Conservation (phyloP, 1,140 invertebrate genomes). For the Trachelipus rathkii region DNA sequence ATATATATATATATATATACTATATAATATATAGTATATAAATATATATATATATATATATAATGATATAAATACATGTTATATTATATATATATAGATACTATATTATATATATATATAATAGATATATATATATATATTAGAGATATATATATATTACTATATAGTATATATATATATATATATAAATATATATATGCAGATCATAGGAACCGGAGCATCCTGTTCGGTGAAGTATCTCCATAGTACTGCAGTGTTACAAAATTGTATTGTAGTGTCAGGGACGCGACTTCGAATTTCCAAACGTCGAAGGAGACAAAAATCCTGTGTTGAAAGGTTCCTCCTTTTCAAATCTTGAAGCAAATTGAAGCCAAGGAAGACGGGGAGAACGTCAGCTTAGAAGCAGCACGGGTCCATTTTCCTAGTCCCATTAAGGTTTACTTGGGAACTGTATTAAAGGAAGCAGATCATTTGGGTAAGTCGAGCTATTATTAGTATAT, state of each 20-base stretch:
- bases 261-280: slow-evolving; percentile 31
- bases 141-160: slow-evolving; percentile 10
- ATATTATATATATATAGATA: not conserved
- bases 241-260: slow-evolving; percentile 31
- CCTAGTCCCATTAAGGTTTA: slow-evolving; percentile 67
- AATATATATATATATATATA: slow-evolving; percentile 13
- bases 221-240: slow-evolving; percentile 28
- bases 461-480: slow-evolving; percentile 40
- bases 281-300: slow-evolving; percentile 34
- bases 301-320: slow-evolving; percentile 34
- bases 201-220: slow-evolving; percentile 32
- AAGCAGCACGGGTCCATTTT: slow-evolving; percentile 81
- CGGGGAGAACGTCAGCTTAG: slow-evolving; percentile 75
- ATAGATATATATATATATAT: slow-evolving; percentile 24
- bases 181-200: not conserved
- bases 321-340: slow-evolving; percentile 55
- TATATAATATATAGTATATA: not conserved
- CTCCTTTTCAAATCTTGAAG: slow-evolving; percentile 84
- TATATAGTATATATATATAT: slow-evolving; percentile 11
- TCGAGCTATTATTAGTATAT: not conserved
- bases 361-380: slow-evolving; percentile 72
- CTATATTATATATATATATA: not conserved
- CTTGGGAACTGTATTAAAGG: slow-evolving; percentile 41
- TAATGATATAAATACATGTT: slow-evolving; percentile 20
- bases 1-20: slow-evolving; percentile 16